phyloP scores from a whole-genome alignment of 2,113 vertebrate genomes.

The Prunella himalayana region DNA sequence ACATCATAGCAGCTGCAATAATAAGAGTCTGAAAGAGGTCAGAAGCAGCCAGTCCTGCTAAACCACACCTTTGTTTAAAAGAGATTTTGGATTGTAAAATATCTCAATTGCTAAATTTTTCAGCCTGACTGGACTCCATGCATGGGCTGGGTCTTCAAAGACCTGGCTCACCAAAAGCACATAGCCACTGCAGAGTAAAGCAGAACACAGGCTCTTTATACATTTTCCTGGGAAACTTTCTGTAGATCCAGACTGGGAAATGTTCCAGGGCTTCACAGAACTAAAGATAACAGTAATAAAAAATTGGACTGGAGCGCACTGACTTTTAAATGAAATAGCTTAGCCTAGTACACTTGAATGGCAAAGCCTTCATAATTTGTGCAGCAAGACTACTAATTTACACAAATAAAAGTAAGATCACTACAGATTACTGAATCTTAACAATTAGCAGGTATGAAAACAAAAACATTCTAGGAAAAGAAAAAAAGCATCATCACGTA shows the following conservation, averaged over 20 bases:
- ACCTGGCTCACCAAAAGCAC: conserved; percentile 34
- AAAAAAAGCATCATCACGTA: neutral
- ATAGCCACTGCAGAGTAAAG: conserved; percentile 30
- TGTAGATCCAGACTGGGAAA: conserved; percentile 72
- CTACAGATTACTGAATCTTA: neutral
- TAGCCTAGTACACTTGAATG: neutral
- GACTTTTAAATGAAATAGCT: conserved; percentile 45
- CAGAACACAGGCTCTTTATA: conserved; percentile 69
- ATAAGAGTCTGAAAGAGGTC: conserved; percentile 32
- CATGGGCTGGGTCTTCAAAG: conserved; percentile 48
- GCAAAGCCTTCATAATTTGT: conserved; percentile 5
- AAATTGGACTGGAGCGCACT: conserved; percentile 32
- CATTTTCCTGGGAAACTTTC: conserved; percentile 69
- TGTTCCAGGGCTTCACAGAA: conserved; percentile 66
- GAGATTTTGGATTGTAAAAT: conserved; percentile 41
- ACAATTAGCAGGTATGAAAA: conserved; percentile 26
- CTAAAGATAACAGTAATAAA: conserved; percentile 67
- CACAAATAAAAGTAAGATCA: neutral
- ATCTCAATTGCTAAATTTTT: conserved; percentile 36
- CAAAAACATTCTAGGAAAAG: neutral
- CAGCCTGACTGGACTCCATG: conserved; percentile 40
- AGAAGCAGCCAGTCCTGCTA: conserved; percentile 29
- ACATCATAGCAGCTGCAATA: conserved; percentile 56
- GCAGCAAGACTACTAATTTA: conserved; percentile 2
- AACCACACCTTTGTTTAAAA: conserved; percentile 58